These are phyloP conservation scores for Gymnobelideus leadbeateri DNA, from an alignment of 2,113 vertebrate genomes.

Conservation along the genomic window DNA sequence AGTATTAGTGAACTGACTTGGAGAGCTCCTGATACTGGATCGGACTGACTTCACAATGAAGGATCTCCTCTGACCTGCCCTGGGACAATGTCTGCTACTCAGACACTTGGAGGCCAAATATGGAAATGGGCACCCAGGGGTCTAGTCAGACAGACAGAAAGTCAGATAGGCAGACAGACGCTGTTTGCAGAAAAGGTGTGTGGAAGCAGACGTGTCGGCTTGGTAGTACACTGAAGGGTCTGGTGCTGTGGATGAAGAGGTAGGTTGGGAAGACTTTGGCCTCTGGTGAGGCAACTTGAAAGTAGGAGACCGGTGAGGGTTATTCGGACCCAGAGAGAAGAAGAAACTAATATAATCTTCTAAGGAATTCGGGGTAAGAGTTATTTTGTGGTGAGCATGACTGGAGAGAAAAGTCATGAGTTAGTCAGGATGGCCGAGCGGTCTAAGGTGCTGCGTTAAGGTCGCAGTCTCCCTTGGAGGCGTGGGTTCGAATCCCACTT, in stretches of 20 bases:
- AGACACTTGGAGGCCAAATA: not conserved
- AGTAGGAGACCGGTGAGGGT: too few relatives aligned
- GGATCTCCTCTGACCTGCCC: not conserved
- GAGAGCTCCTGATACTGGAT: not conserved
- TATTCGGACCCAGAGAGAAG: too few relatives aligned
- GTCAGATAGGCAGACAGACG: not conserved
- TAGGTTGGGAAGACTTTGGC: too few relatives aligned
- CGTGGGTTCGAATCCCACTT: constrained; percentile 86
- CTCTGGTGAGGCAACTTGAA: too few relatives aligned
- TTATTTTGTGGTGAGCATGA: too few relatives aligned
- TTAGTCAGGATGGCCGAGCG: constrained; percentile 85
- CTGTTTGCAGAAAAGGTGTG: not conserved
- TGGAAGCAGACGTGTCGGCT: not conserved
- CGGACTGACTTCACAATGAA: not conserved
- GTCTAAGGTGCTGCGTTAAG: constrained; percentile 87
- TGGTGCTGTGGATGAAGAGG: too few relatives aligned
- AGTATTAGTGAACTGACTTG: too few relatives aligned
- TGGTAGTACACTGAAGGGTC: not conserved
- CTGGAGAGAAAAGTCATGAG: rapidly evolving
- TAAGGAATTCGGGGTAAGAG: too few relatives aligned
- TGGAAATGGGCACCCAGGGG: not conserved
- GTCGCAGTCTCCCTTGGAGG: constrained; percentile 84
- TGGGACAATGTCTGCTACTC: not conserved
- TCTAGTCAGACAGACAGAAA: not conserved
- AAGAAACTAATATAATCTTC: too few relatives aligned